phyloP scores from a whole-genome alignment of 2,888 invertebrate species.

The Phortica okadai region DNA sequence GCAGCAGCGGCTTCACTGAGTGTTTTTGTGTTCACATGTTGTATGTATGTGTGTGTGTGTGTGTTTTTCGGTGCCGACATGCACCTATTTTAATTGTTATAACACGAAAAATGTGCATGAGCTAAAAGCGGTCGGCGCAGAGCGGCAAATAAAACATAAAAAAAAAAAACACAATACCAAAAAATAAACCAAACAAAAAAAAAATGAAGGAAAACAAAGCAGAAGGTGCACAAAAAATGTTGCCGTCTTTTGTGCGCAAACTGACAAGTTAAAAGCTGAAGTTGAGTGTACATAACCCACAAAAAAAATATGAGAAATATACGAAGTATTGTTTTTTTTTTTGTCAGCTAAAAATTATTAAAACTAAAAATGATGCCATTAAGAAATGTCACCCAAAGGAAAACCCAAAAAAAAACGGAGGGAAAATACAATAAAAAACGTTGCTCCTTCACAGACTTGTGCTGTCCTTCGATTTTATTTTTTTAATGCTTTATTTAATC shows the following conservation, averaged over 20 bases:
- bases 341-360: too few relatives aligned
- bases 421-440: background rate
- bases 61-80: slow-evolving; percentile 61
- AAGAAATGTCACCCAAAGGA: too few relatives aligned
- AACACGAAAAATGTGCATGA: slow-evolving; percentile 28
- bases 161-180: slow-evolving; percentile 41
- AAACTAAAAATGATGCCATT: too few relatives aligned
- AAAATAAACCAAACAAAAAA: background rate
- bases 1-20: slow-evolving; percentile 65
- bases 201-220: background rate
- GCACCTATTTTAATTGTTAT: slow-evolving; percentile 68
- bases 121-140: background rate
- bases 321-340: too few relatives aligned
- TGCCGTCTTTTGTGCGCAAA: slow-evolving; percentile 3
- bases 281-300: background rate
- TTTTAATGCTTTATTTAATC: background rate
- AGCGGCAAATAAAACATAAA: slow-evolving; percentile 52
- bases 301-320: too few relatives aligned
- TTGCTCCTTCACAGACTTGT: background rate
- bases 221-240: background rate
- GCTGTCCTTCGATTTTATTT: background rate
- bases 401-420: slow-evolving; percentile 40
- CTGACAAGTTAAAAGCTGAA: background rate
- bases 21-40: background rate
- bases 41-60: background rate